Conservation (phyloP, 1,140 invertebrate species). For the Lepidurus couesii region DNA sequence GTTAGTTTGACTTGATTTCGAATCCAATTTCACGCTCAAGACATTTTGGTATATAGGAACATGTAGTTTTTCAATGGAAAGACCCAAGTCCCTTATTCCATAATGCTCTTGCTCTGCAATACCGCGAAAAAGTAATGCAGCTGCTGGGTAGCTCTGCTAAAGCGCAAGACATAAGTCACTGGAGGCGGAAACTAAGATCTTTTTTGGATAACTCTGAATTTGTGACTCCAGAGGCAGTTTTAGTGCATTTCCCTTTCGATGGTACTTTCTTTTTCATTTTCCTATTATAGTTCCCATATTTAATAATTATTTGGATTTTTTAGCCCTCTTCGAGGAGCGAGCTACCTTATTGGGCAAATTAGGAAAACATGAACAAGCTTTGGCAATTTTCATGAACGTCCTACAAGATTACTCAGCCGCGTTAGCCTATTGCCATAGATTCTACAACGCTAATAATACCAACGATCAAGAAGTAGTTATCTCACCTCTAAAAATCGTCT, state of each 20-base stretch:
- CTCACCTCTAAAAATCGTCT: not conserved
- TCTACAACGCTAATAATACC: conserved; percentile 42
- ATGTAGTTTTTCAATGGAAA: conserved; percentile 82
- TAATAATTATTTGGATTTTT: conserved; percentile 37
- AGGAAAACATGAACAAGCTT: conserved; percentile 79
- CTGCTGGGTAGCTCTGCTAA: conserved; percentile 37
- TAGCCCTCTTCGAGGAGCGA: conserved; percentile 79
- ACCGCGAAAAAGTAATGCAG: conserved; percentile 60
- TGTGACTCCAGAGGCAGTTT: conserved; percentile 81
- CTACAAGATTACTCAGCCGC: conserved; percentile 74
- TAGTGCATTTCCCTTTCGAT: conserved; percentile 71
- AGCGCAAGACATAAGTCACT: conserved; percentile 51
- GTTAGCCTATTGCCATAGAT: conserved; percentile 71
- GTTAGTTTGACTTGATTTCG: conserved; percentile 43
- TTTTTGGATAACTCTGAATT: conserved; percentile 77
- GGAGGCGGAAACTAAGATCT: conserved; percentile 66
- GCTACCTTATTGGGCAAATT: conserved; percentile 85
- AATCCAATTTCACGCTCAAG: not conserved
- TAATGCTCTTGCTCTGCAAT: conserved; percentile 81
- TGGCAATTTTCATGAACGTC: conserved; percentile 82
- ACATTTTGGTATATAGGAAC: conserved; percentile 55
- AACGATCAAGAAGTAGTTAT: conserved; percentile 36
- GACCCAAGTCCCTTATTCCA: conserved; percentile 82
- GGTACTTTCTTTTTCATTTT: conserved; percentile 1
- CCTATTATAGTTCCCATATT: not conserved